Conservation (phyloP, 2,888 invertebrate species). For the Magallana nippona region DNA sequence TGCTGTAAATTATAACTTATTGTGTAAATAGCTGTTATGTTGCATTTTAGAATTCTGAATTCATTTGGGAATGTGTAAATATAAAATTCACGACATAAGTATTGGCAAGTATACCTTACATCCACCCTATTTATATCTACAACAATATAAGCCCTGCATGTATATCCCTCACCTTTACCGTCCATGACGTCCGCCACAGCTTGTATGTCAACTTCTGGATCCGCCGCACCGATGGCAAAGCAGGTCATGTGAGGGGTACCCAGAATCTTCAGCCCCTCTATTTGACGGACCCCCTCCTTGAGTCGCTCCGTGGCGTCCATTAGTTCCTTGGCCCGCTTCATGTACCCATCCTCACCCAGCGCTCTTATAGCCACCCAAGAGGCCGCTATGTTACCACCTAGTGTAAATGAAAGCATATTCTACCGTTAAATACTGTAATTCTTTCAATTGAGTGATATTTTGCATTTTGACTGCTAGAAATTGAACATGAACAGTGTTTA, state of each 20-base stretch:
- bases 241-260: slow-evolving; percentile 76
- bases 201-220: slow-evolving; percentile 72
- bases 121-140: too few species aligned
- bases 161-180: slow-evolving; percentile 61
- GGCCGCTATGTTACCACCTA: slow-evolving; percentile 76
- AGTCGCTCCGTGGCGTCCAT: slow-evolving; percentile 73
- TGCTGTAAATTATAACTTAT: too few species aligned
- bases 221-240: slow-evolving; percentile 72
- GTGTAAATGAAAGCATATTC: not conserved
- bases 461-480: too few species aligned
- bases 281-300: slow-evolving; percentile 68
- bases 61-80: too few species aligned
- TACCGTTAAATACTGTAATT: too few species aligned
- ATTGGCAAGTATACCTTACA: too few species aligned
- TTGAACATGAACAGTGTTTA: too few species aligned
- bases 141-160: too few species aligned
- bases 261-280: slow-evolving; percentile 75
- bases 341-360: slow-evolving; percentile 74
- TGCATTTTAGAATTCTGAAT: too few species aligned
- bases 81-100: too few species aligned
- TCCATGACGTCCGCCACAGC: slow-evolving; percentile 77
- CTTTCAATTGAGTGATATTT: too few species aligned
- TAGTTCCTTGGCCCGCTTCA: slow-evolving; percentile 67
- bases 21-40: too few species aligned
- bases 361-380: slow-evolving; percentile 75